Percentiles rank a stretch among this genome's conserved stretches.
These are phyloP conservation scores for Lanius collurio DNA, from an alignment of 2,113 vertebrate species.

Conservation along the genomic window DNA sequence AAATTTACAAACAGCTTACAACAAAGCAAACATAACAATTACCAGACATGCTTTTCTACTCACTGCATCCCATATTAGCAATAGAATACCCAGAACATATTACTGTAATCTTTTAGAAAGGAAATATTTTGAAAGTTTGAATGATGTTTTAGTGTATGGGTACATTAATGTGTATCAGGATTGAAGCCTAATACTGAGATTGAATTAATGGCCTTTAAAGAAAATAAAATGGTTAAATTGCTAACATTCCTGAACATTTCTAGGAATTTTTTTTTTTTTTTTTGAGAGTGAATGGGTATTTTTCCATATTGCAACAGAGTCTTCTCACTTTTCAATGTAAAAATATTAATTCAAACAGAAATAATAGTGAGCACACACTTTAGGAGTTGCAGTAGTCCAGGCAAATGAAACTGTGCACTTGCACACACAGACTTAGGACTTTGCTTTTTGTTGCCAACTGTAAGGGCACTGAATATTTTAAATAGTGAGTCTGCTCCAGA, in stretches of 20 bases:
- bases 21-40: not conserved
- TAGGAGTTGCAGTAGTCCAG: not conserved
- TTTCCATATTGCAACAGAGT: not conserved
- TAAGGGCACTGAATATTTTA: not conserved
- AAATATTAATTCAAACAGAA: not conserved
- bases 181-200: not conserved
- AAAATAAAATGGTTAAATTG: not conserved
- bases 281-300: not conserved
- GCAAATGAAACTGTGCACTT: not conserved
- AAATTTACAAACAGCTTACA: not conserved
- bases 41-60: not conserved
- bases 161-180: not conserved
- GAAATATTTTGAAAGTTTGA: not conserved
- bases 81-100: not conserved
- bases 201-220: not conserved
- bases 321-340: not conserved
- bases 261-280: too few relatives aligned
- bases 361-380: not conserved
- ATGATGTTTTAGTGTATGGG: not conserved
- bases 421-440: not conserved
- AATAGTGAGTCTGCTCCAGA: not conserved
- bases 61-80: not conserved
- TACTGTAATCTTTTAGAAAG: not conserved
- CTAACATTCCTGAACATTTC: not conserved
- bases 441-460: not conserved